Percentiles rank a stretch among this genome's conserved stretches.
These are phyloP conservation scores for Steinernema feltiae DNA, from an alignment of 1,140 invertebrate genomes.

Conservation along the genomic window DNA sequence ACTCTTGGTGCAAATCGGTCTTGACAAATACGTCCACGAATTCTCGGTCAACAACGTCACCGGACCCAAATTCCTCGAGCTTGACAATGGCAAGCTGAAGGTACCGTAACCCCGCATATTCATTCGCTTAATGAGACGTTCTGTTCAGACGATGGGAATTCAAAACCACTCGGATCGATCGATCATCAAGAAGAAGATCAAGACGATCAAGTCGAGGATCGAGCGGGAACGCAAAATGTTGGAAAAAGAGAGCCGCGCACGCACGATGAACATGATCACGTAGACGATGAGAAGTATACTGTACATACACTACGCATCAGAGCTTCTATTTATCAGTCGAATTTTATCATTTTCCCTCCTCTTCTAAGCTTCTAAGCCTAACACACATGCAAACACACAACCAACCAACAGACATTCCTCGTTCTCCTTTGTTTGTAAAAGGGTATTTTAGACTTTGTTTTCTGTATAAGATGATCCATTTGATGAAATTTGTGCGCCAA, in stretches of 20 bases:
- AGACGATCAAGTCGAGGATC: slow-evolving; percentile 52
- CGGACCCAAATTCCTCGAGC: slow-evolving; percentile 54
- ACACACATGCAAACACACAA: no score
- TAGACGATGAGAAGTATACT: neutral
- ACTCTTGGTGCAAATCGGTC: slow-evolving; percentile 52
- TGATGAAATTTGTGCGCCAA: no score
- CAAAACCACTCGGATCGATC: slow-evolving; percentile 55
- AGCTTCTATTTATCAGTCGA: neutral
- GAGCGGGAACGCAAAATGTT: slow-evolving; percentile 52
- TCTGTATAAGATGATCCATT: no score
- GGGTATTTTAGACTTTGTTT: no score
- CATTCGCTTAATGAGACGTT: neutral
- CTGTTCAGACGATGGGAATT: slow-evolving; percentile 52
- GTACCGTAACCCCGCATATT: slow-evolving; percentile 26
- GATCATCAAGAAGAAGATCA: slow-evolving; percentile 56
- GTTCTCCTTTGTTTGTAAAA: no score
- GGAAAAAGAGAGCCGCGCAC: slow-evolving; percentile 50
- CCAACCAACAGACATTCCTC: neutral
- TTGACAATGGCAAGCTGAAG: slow-evolving; percentile 54
- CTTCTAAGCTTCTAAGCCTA: neutral
- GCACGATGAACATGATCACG: slow-evolving; percentile 32
- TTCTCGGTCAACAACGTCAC: slow-evolving; percentile 56
- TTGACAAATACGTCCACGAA: slow-evolving; percentile 57
- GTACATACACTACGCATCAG: slow-evolving; percentile 2
- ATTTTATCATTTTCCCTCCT: neutral